Evolutionary conservation across 2,888 invertebrate species (phyloP), one percentile per base, ranked within the genome.

Genomic region (Megastigmus dorsalis): DNA sequence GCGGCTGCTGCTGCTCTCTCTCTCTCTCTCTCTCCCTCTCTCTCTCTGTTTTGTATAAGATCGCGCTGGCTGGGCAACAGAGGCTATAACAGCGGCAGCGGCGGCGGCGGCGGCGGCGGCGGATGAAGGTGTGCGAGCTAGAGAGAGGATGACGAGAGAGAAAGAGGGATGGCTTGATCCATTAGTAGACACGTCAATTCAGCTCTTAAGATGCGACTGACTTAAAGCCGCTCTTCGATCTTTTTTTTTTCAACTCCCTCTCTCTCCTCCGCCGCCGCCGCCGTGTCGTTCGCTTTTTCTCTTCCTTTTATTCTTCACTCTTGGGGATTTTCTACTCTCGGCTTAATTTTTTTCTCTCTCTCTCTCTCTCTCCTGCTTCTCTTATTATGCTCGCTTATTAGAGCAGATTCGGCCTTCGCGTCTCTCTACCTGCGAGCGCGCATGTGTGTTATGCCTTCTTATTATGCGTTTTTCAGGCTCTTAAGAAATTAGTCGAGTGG

Each of bases 151-250:
- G 15, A 66, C n/a, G 13, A 26, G 26, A 43, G 13, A 13, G 48
- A 26, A 18, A 20, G 30, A 67, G 63, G 20, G 52, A 50, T 36
- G 30, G 63, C 60, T 65, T 83, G 87, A 86, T 88, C 87, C 87
- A 88, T 88, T 87, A 87, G 88, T 86, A 84, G 85, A 84, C 85
- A 85, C 85, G 86, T 87, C 87, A 84, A 82, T 84, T 87, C 84
- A 80, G 83, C 83, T 87, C 84, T 85, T 84, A 84, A 86, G 84
- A 85, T 82, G 83, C 84, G 85, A 83, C 82, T 81, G 83, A 81
- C 85, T 84, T 83, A 84, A 85, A 83, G 81, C 82, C 81, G 80
- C 81, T 82, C 67, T 79, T 79, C 67, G 71, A 50, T 78, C 63
- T 65, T 73, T 60, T 68, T 20, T 63, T 41, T 57, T 54, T 52